A percentile compares a stretch with the other conserved stretches of the same genome.
phyloP scores from a whole-genome alignment of 2,797 vertebrate species.

The Molossus alvarezi region DNA sequence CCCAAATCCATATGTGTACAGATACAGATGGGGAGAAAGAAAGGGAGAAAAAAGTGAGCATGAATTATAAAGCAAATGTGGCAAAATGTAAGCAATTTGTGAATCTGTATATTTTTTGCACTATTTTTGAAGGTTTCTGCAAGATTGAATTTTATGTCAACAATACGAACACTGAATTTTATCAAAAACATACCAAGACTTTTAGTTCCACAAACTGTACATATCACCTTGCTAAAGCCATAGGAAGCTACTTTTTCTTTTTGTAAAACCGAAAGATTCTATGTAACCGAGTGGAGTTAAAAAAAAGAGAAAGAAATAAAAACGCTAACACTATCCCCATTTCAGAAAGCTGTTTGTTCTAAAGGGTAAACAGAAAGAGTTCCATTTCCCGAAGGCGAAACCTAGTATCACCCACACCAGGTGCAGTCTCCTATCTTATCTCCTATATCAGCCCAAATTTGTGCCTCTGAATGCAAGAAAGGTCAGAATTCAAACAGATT shows the following conservation, averaged over 20 bases:
- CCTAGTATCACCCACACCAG: constrained; percentile 75
- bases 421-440: constrained; percentile 64
- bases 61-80: neutral
- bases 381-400: constrained; percentile 72
- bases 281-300: neutral
- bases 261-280: constrained; percentile 39
- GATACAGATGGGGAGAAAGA: fast-evolving
- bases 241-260: constrained; percentile 5
- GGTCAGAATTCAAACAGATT: constrained; percentile 74
- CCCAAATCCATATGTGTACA: fast-evolving
- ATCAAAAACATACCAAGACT: constrained; percentile 3
- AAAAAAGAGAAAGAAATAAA: neutral
- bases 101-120: neutral
- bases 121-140: neutral
- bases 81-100: neutral
- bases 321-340: constrained; percentile 38
- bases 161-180: constrained; percentile 2
- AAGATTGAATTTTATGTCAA: neutral
- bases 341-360: constrained; percentile 75
- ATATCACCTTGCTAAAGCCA: constrained; percentile 30
- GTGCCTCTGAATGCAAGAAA: constrained; percentile 65
- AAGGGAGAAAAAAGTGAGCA: neutral
- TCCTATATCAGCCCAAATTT: constrained; percentile 75
- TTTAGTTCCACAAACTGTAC: constrained; percentile 42
- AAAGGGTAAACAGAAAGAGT: constrained; percentile 73